phyloP scores from a whole-genome alignment of 2,888 invertebrate genomes.

The Pachycephus smyrnensis region DNA sequence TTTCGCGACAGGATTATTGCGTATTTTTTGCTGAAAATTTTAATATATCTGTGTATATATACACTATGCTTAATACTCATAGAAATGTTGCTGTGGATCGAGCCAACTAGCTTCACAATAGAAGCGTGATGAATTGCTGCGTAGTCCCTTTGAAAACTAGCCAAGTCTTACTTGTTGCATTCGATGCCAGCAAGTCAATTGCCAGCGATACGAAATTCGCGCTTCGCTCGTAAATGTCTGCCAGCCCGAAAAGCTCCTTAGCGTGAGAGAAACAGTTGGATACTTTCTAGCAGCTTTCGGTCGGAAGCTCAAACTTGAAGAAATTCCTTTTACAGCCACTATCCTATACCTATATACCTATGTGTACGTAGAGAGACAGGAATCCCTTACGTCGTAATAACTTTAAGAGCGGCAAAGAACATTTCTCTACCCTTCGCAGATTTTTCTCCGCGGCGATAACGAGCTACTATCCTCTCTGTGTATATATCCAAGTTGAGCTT shows the following conservation, averaged over 20 bases:
- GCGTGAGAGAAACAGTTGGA: neutral
- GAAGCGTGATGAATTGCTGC: conserved; percentile 38
- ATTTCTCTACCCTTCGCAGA: neutral
- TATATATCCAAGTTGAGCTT: neutral
- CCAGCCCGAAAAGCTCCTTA: neutral
- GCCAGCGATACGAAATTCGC: neutral
- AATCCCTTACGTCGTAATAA: neutral
- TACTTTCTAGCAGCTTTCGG: neutral
- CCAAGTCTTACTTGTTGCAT: conserved; percentile 56
- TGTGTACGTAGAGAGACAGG: neutral
- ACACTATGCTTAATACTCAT: conserved; percentile 5
- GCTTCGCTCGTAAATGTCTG: neutral
- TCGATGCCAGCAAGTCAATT: conserved; percentile 23
- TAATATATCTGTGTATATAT: too few species aligned
- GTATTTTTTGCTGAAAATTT: neutral
- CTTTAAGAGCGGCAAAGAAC: neutral
- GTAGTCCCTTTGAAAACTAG: conserved; percentile 48
- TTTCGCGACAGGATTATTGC: neutral
- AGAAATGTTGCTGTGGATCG: too few species aligned
- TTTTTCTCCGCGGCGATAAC: neutral
- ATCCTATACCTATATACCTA: neutral
- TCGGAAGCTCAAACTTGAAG: neutral
- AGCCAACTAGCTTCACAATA: neutral
- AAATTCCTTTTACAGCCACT: neutral
- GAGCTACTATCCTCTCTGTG: neutral